Evolutionary conservation across 1,140 invertebrate genomes (phyloP).

Genomic region (Halotydeus destructor): DNA sequence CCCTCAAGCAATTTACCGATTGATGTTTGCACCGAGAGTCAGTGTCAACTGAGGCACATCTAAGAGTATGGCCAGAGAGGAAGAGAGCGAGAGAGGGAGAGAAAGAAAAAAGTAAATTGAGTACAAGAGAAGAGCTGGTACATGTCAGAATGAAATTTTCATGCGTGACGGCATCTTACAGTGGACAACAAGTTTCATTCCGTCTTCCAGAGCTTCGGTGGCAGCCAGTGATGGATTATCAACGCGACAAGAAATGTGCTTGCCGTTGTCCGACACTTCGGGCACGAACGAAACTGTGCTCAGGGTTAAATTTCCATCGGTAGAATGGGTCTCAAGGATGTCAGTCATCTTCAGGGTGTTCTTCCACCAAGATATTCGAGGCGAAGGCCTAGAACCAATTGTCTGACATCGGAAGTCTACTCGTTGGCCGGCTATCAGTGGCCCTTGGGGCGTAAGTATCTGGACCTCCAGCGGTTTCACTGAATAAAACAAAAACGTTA

Average conservation of each 20-base stretch:
- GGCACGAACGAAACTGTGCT: slow-evolving; percentile 21
- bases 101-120: too few species aligned
- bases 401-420: slow-evolving; percentile 7
- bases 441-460: slow-evolving; percentile 33
- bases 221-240: slow-evolving; percentile 38
- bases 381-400: slow-evolving; percentile 7
- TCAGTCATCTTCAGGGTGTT: background rate
- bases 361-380: slow-evolving; percentile 5
- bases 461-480: slow-evolving; percentile 60
- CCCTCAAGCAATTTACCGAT: background rate
- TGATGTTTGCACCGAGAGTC: slow-evolving; percentile 52
- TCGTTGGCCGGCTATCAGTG: slow-evolving; percentile 1
- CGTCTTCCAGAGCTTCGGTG: slow-evolving; percentile 14
- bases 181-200: slow-evolving; percentile 60
- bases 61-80: too few species aligned
- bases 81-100: too few species aligned
- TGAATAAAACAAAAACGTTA: slow-evolving; percentile 27
- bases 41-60: slow-evolving; percentile 62
- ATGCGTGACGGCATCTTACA: too few species aligned
- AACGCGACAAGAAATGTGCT: slow-evolving; percentile 53
- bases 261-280: slow-evolving; percentile 56
- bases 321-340: slow-evolving; percentile 6
- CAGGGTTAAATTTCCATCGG: slow-evolving; percentile 14
- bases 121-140: too few species aligned
- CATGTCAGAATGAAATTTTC: too few species aligned